These are phyloP conservation scores for Drepana falcataria DNA, from an alignment of 2,888 invertebrate genomes.

Conservation along the genomic window DNA sequence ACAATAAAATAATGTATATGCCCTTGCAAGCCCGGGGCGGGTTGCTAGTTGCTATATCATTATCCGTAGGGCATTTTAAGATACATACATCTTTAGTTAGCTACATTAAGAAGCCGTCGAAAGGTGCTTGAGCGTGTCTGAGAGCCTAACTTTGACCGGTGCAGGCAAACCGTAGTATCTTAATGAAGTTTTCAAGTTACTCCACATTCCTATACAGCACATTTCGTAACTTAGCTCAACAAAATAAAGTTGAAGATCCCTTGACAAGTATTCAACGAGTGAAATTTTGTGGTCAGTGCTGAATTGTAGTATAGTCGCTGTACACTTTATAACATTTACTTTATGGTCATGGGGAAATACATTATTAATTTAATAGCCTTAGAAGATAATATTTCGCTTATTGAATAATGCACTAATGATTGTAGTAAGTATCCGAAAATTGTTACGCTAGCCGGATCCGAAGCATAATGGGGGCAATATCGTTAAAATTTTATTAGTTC, in stretches of 20 bases:
- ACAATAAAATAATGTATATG: no score
- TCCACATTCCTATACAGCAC: constrained; percentile 20
- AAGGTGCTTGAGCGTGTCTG: constrained; percentile 52
- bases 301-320: constrained; percentile 20
- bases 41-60: no score
- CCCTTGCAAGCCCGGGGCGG: no score
- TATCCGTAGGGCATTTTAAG: constrained; percentile 27
- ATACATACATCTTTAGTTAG: constrained; percentile 43
- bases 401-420: constrained; percentile 5
- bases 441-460: constrained; percentile 29
- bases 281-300: constrained; percentile 41
- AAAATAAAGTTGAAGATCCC: constrained; percentile 34
- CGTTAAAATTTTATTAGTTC: constrained; percentile 60
- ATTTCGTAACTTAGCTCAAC: constrained; percentile 31
- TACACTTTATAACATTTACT: constrained; percentile 2
- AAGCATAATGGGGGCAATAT: constrained; percentile 41
- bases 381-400: constrained; percentile 3
- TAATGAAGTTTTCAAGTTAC: constrained; percentile 66
- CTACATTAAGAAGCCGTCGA: constrained; percentile 40
- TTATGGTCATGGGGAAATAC: constrained; percentile 8
- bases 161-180: constrained; percentile 60
- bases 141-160: constrained; percentile 54
- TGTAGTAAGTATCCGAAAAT: constrained; percentile 10
- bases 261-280: constrained; percentile 17
- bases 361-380: constrained; percentile 2